These are phyloP conservation scores for Triplophysa yarkandensis DNA, from an alignment of 2,797 vertebrate genomes.

Conservation along the genomic window DNA sequence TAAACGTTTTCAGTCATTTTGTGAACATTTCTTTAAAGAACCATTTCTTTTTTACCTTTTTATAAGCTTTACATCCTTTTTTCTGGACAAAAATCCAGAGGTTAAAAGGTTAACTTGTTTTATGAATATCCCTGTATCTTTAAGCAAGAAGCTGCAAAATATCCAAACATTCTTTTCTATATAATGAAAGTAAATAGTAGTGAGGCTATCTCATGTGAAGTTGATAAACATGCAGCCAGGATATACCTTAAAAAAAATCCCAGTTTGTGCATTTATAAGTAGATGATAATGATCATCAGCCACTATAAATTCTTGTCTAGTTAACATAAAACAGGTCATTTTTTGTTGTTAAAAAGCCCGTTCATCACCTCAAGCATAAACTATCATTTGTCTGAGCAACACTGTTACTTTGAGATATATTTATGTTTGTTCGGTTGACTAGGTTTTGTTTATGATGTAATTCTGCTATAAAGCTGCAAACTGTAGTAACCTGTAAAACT, in stretches of 20 bases:
- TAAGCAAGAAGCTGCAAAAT: not conserved
- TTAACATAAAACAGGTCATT: not conserved
- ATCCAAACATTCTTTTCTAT: not conserved
- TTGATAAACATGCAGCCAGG: too few relatives aligned
- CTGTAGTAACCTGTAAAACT: slow-evolving; percentile 32
- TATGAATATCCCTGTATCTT: not conserved
- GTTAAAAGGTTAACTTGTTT: too few relatives aligned
- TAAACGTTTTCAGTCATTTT: too few relatives aligned
- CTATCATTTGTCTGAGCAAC: not conserved
- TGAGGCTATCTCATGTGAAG: too few relatives aligned
- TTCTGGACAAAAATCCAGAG: too few relatives aligned
- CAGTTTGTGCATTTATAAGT: not conserved
- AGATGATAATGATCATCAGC: not conserved
- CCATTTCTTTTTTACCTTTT: too few relatives aligned
- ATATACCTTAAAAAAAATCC: not conserved
- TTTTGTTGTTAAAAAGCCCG: not conserved
- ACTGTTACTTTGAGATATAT: not conserved
- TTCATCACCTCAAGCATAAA: not conserved
- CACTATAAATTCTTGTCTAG: not conserved
- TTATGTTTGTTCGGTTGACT: slow-evolving; percentile 3
- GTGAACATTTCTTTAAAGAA: too few relatives aligned
- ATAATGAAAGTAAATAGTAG: not conserved
- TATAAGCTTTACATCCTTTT: too few relatives aligned
- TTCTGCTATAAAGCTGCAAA: slow-evolving; percentile 30
- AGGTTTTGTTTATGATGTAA: slow-evolving; percentile 31